Evolutionary conservation across 23 tunicate species (phyloP).

Genomic region (Styela clava): DNA sequence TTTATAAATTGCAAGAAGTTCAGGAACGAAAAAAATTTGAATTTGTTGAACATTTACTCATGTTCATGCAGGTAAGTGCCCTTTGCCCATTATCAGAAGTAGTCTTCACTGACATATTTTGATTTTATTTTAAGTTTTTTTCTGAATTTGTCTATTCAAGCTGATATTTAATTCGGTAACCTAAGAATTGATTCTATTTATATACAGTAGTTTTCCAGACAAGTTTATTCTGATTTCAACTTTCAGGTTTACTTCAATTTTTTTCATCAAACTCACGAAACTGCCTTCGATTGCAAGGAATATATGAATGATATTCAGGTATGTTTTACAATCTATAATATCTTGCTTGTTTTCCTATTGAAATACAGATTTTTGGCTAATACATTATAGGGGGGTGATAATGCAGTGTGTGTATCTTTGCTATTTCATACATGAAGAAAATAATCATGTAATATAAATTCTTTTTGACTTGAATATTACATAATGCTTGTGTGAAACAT

Average conservation of each 20-base stretch:
- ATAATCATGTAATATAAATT: no score
- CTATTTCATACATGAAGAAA: no score
- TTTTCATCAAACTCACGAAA: constrained; percentile 88
- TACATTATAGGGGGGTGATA: no score
- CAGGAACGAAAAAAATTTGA: constrained; percentile 87
- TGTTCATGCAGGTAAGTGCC: constrained; percentile 95
- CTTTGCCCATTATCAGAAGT: no score
- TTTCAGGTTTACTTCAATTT: constrained; percentile 77
- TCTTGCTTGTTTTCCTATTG: no score
- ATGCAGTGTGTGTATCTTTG: no score
- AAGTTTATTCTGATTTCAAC: not conserved
- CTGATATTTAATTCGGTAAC: not conserved
- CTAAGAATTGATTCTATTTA: not conserved
- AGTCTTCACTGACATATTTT: not conserved
- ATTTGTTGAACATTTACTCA: constrained; percentile 83
- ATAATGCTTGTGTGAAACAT: no score
- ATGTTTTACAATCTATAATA: not conserved
- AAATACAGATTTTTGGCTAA: no score
- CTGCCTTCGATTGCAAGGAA: constrained; percentile 75
- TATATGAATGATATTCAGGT: constrained; percentile 80
- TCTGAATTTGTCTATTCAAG: no score
- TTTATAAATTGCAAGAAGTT: constrained; percentile 77
- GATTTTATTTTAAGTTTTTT: not conserved
- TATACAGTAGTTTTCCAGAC: not conserved
- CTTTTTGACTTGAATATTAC: no score